Evolutionary conservation across 2,797 vertebrate genomes (phyloP), one percentile per base, ranked within the genome.

Genomic region (Chelon auratus): DNA sequence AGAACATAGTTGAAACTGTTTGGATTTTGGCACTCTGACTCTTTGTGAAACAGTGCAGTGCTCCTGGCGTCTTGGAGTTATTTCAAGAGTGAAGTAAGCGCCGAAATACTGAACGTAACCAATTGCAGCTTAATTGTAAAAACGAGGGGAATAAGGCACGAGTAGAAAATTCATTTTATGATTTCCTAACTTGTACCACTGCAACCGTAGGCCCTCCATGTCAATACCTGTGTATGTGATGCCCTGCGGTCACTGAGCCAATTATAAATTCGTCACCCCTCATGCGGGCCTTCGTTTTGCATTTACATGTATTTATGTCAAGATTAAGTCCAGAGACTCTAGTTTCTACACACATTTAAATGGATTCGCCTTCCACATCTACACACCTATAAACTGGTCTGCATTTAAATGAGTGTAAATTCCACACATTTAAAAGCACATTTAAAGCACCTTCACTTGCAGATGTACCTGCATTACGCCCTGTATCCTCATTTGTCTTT

Each of bases 11-110:
- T 14, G 72, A 74, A 75, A 43, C 56, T 60, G 68, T 74, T 84
- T 71, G 67, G 64, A 17, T 51, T 81, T 77, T 74, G 78, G 78
- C 37, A 6, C 39, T 0, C 11, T 9, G 57, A 30, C 59, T 74
- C 64, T 62, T 10, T 42, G 37, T 68, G 61, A 73, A 81, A 76
- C 50, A 48, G 48, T 59, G 55, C 79, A 76, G 83, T 2, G 63
- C 69, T 79, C 56, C 76, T 64, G 57, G 79, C 45, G 20, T 69
- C 54, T 74, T 80, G 70, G 62, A 86, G 62, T 55, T 8, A 13
- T 53, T 51, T 77, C 69, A 69, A 74, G 47, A 79, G 65, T 83
- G 81, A 89, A 62, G 74, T 84, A 73, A 85, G 69, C 24, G 22
- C 48, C 50, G 65, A 85, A 65, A 76, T 53, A 50, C 39, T 68